These are phyloP conservation scores for Spisula solida DNA, from an alignment of 2,888 invertebrate species.

Conservation along the genomic window DNA sequence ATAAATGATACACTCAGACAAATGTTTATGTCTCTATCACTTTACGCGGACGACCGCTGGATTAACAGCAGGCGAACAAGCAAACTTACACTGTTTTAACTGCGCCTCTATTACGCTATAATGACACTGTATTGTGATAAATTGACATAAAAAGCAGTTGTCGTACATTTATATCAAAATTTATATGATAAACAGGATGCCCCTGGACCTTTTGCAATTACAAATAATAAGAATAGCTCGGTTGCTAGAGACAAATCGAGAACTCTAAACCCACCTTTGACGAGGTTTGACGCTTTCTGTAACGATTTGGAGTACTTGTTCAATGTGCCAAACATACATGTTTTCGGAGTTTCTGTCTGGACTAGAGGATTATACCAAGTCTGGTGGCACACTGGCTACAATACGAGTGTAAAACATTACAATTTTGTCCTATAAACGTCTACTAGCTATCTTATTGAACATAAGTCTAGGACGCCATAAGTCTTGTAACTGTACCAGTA, in stretches of 20 bases:
- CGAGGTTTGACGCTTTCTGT: neutral
- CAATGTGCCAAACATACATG: neutral
- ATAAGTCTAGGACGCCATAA: too few species aligned
- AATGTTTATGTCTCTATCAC: conserved; percentile 27
- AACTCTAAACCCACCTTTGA: conserved; percentile 1
- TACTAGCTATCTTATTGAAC: too few species aligned
- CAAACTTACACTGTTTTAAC: conserved; percentile 40
- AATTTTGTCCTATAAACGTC: too few species aligned
- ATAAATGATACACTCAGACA: conserved; percentile 21
- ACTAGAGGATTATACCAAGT: neutral
- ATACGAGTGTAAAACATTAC: too few species aligned
- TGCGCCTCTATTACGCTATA: neutral
- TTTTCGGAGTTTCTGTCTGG: neutral
- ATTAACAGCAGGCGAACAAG: conserved; percentile 15
- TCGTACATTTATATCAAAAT: conserved; percentile 27
- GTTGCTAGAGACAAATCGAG: neutral
- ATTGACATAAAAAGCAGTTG: neutral
- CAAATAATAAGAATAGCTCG: conserved; percentile 24
- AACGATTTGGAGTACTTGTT: conserved; percentile 6
- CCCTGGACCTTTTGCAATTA: conserved; percentile 33
- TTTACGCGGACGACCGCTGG: conserved; percentile 8
- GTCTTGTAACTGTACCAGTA: too few species aligned
- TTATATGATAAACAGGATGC: conserved; percentile 21
- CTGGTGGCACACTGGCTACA: too few species aligned
- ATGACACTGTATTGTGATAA: conserved; percentile 43